Conservation (phyloP, 2,113 vertebrate genomes). For the Asarcornis scutulata region DNA sequence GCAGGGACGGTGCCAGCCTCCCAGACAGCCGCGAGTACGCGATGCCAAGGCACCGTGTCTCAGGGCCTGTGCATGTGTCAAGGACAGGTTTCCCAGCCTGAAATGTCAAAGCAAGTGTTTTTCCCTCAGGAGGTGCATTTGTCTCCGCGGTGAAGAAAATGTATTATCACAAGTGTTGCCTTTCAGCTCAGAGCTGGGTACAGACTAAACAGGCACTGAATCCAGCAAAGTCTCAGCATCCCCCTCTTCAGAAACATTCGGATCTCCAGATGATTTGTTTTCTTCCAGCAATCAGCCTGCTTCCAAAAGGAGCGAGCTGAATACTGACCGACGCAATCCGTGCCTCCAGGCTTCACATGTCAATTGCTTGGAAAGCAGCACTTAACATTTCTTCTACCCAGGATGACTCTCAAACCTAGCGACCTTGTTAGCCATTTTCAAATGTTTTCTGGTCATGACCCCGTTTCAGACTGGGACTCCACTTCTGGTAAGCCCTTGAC, state of each 20-base stretch:
- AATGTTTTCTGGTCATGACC: not conserved
- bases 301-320: constrained; percentile 14
- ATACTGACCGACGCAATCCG: not conserved
- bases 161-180: constrained; percentile 52
- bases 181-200: constrained; percentile 54
- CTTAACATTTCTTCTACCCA: not conserved
- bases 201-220: constrained; percentile 40
- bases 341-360: not conserved
- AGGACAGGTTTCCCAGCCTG: constrained; percentile 55
- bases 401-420: not conserved
- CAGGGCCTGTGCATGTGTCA: constrained; percentile 20
- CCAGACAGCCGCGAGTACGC: not conserved
- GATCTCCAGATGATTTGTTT: constrained; percentile 1
- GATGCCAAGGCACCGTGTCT: not conserved
- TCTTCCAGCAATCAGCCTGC: constrained; percentile 8
- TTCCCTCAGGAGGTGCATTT: constrained; percentile 47
- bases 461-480: not conserved
- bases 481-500: not conserved
- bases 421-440: not conserved
- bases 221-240: constrained; percentile 49
- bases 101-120: constrained; percentile 45
- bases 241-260: constrained; percentile 24
- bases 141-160: constrained; percentile 59
- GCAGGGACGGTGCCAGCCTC: not conserved
- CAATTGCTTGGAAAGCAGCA: not conserved